Conservation (phyloP, 2,113 vertebrate species). For the Bos taurus region ARS-UCD2.0 NC_037335.1:11589501-11590000, state of each 20-base stretch:
- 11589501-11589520: background rate
- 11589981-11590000: background rate
- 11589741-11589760: background rate
- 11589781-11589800: background rate
- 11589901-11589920: background rate
- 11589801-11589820: background rate
- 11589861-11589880: background rate
- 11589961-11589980: background rate
- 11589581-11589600: background rate
- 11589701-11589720: background rate
- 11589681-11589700: background rate
- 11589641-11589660: background rate
- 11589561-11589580: background rate
- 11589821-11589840: background rate
- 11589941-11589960: background rate
- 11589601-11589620: background rate
- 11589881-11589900: background rate
- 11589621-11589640: background rate
- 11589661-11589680: background rate
- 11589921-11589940: background rate
- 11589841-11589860: background rate
- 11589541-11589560: background rate
- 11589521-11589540: background rate
- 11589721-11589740: background rate
- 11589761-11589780: background rate